Base-by-base conservation (phyloP, 1,140 invertebrate species). In the Dryas iulia region DNA sequence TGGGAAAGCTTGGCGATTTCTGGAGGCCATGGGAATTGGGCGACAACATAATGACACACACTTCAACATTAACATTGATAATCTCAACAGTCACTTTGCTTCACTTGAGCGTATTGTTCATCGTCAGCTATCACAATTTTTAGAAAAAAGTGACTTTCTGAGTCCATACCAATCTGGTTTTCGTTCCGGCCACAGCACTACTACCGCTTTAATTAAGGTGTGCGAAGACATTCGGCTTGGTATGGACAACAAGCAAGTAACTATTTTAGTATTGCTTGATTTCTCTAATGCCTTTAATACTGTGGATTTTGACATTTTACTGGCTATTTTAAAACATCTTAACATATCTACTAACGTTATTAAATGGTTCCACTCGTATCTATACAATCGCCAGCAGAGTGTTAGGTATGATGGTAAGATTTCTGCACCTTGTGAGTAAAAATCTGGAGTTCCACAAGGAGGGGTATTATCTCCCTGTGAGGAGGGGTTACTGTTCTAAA, bases 271-370 rank as follows among this genome's bases (percentile, higher is more conserved):
- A 1, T 33, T 47, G 1, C 24, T 61, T 1, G 59, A 61, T 25
- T 61, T 47, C 23, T 39, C 12, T n/a, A 61, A 61, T 52, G 59
- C 59, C 3, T 61, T 61, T n/a, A n/a, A n/a, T n/a, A n/a, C n/a
- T n/a, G n/a, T n/a, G n/a, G n/a, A n/a, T n/a, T n/a, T n/a, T 39
- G 35, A 61, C 47, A 47, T 18, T 21, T 58, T 24, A 4, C n/a
- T 58, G 1, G 25, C 56, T 5, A 24, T 26, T 2, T 24, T 58
- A 3, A 25, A 58, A 58, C 1, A 58, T 24, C 1, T n/a, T 58
- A 58, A 58, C 26, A n/a, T 58, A 10, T 26, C 56, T 3, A 8
- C 24, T 58, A 26, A 25, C 11, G 56, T 24, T 11, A 21, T 26
- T 11, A 24, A 58, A 3, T 58, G 56, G 56, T 26, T 58, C 12